These are phyloP conservation scores for Drosophila quinaria DNA, from an alignment of 2,888 invertebrate species.

Conservation along the genomic window DNA sequence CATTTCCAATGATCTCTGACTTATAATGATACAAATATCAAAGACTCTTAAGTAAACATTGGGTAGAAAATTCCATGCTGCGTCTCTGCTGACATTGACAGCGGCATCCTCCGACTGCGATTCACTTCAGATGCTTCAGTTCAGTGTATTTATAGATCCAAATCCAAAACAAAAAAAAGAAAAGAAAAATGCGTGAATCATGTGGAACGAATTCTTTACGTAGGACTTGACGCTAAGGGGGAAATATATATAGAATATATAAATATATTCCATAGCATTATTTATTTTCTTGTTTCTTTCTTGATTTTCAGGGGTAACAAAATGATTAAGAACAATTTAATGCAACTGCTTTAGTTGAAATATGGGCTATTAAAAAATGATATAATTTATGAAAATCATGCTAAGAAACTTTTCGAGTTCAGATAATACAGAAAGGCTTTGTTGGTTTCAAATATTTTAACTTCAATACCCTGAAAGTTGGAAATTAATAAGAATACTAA, in stretches of 20 bases:
- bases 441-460: no score
- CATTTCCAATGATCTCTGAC: slow-evolving; percentile 26
- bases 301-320: slow-evolving; percentile 8
- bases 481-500: not conserved
- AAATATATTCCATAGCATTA: slow-evolving; percentile 40
- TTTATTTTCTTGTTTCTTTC: slow-evolving; percentile 10
- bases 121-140: slow-evolving; percentile 41
- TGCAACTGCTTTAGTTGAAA: slow-evolving; percentile 15
- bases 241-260: slow-evolving; percentile 7
- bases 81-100: slow-evolving; percentile 63
- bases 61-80: slow-evolving; percentile 56
- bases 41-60: slow-evolving; percentile 42
- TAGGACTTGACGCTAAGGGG: slow-evolving; percentile 26
- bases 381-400: slow-evolving; percentile 3
- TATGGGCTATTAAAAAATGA: not conserved
- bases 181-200: slow-evolving; percentile 56
- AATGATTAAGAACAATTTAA: slow-evolving; percentile 32
- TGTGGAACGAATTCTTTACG: slow-evolving; percentile 52
- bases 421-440: not conserved
- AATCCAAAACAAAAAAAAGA: slow-evolving; percentile 11
- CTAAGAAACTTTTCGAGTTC: not conserved
- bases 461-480: no score
- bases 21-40: slow-evolving; percentile 27
- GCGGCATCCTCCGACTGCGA: slow-evolving; percentile 51
- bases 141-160: slow-evolving; percentile 59